phyloP scores from a whole-genome alignment of 2,797 vertebrate genomes.

The Leucoraja ocellata region DNA sequence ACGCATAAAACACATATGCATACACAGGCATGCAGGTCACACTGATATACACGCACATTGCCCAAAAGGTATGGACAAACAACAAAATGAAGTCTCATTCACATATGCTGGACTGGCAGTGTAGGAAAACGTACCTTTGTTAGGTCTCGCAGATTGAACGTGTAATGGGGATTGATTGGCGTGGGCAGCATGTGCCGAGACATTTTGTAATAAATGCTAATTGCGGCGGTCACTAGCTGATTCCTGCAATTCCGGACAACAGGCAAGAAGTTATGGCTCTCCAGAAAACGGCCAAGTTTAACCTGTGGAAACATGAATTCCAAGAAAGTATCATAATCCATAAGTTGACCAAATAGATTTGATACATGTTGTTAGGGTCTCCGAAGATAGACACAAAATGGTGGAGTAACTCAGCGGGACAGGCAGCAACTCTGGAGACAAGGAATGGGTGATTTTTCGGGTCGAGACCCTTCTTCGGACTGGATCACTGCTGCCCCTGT shows the following conservation, averaged over 20 bases:
- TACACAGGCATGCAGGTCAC: neutral
- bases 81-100: neutral
- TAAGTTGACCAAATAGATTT: neutral
- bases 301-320: constrained; percentile 44
- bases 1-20: neutral
- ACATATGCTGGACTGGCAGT: neutral
- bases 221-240: constrained; percentile 46
- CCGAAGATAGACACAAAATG: neutral
- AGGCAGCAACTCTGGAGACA: too few species aligned
- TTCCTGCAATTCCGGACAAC: constrained; percentile 52
- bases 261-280: constrained; percentile 48
- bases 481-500: neutral
- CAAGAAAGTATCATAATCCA: neutral
- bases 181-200: constrained; percentile 52
- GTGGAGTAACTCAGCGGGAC: too few species aligned
- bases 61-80: neutral
- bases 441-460: too few species aligned
- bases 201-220: constrained; percentile 53
- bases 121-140: constrained; percentile 49
- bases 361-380: neutral
- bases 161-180: constrained; percentile 57
- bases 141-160: constrained; percentile 56
- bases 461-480: too few species aligned
- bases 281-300: constrained; percentile 52
- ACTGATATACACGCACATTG: too few species aligned